Evolutionary conservation across 2,888 invertebrate species (phyloP).

Genomic region (Chesias legatella): DNA sequence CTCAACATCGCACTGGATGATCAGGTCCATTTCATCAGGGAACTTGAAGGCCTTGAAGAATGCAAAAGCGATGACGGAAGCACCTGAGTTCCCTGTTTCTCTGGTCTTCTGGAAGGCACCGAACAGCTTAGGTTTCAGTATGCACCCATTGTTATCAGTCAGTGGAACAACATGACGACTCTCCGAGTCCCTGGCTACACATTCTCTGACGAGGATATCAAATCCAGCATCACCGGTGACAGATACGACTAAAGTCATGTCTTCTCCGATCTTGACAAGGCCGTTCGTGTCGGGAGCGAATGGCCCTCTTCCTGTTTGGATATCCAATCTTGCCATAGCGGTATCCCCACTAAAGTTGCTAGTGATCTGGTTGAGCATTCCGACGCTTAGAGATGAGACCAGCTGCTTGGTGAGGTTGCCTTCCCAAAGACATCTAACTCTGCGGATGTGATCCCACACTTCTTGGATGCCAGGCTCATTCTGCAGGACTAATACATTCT

Average conservation of each 20-base stretch:
- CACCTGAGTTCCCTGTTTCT: constrained; percentile 86
- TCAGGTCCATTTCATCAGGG: constrained; percentile 91
- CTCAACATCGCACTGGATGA: constrained; percentile 90
- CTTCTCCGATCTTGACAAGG: constrained; percentile 89
- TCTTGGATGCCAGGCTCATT: constrained; percentile 88
- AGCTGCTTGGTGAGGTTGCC: constrained; percentile 88
- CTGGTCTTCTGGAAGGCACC: constrained; percentile 90
- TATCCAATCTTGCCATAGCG: constrained; percentile 88
- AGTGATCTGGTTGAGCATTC: constrained; percentile 89
- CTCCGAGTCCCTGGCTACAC: constrained; percentile 86
- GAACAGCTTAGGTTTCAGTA: constrained; percentile 88
- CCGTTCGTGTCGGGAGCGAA: constrained; percentile 88
- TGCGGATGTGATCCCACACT: constrained; percentile 89
- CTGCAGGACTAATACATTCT: constrained; percentile 88
- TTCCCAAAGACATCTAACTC: constrained; percentile 90
- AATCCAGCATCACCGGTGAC: constrained; percentile 90
- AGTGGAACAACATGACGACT: constrained; percentile 83
- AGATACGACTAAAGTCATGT: constrained; percentile 89
- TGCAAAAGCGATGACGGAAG: constrained; percentile 87
- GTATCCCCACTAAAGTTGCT: constrained; percentile 93
- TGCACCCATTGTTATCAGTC: constrained; percentile 88
- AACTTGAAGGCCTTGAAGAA: constrained; percentile 91
- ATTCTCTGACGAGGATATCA: constrained; percentile 88
- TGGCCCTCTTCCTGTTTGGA: constrained; percentile 88
- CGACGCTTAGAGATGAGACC: constrained; percentile 87